Evolutionary conservation across 2,113 vertebrate species (phyloP), one percentile per base, ranked within the genome.

Genomic region (Nansenia antarctica): DNA sequence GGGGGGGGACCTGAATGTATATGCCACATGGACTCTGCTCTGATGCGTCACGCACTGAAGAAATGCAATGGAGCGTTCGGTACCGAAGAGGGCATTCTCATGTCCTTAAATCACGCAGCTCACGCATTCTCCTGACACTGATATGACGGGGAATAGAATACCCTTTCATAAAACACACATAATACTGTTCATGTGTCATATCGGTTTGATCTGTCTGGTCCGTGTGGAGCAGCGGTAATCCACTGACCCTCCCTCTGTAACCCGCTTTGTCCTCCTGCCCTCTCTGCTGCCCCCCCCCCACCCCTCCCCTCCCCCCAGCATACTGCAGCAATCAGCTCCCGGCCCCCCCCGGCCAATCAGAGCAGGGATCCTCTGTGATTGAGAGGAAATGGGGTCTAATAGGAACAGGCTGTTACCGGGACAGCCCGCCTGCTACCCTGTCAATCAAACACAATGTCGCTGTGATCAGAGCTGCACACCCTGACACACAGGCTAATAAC

Each of bases 381-480:
- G 80, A 82, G 72, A 79, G 89, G 91, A 92, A 91, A 90, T 83
- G 78, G 77, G 73, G 27, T 20, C 67, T 91, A 91, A 91, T 90
- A 79, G 78, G 73, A 89, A 77, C 88, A 86, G 86, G 84, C 83
- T 90, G 90, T 82, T 84, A 80, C 70, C 63, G 63, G 62, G 71
- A 81, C 77, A 65, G 2, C 20, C 45, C 11, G 26, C 24, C 15
- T 12, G 12, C 24, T 57, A 14, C 29, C 9, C 29, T 27, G 24
- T 77, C 63, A 78, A 76, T 79, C 57, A 78, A 82, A 85, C 85
- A 79, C 78, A 79, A 82, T 76, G 77, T 63, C 79, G 76, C 79
- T 65, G 67, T 79, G 83, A 85, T 85, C 74, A 74, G 69, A 61
- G 76, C 69, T 45, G 65, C 59, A 77, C 24, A 35, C 52, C n/a